Evolutionary conservation across 1,140 invertebrate genomes (phyloP), one percentile per base, ranked within the genome.

Genomic region (Temnothorax longispinosus): DNA sequence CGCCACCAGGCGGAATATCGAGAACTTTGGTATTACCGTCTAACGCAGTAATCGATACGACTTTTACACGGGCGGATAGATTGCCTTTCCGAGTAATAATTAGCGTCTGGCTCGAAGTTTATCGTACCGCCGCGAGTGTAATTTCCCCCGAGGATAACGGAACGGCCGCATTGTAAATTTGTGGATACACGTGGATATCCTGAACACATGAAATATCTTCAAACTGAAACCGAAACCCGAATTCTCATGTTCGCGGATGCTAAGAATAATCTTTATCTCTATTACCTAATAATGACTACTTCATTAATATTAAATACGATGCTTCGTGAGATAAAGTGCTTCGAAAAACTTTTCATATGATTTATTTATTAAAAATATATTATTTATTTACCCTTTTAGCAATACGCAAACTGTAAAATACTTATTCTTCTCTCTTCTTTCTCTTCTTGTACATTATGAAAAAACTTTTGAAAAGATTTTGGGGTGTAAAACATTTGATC

Each of bases 31-130:
- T 58, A 38, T 27, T 27, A 27, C 27, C n/a, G 21, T 74, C 27
- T 58, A 32, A 11, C 41, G 13, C 32, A 7, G 69, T 58, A 75
- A 60, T 84, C 80, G 67, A 75, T 75, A 38, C 11, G 80, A 84
- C 69, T 84, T 84, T 75, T 60, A 56, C 54, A 47, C 67, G 41
- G 58, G 13, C 69, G 44, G 69, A 74, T 84, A 84, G 69, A 84
- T 84, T 84, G 69, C 80, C 54, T 58, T 81, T 60, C 80, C 80
- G 80, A 54, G 38, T 75, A 74, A 84, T 84, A 84, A 84, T 84
- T 84, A 84, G 67, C 80, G 78, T 81, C 50, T 81, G 50, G 64
- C 69, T 47, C 54, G 41, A 84, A 84, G 80, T 84, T 84, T 84
- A 84, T 84, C 69, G 80, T 32, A 60, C 80, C 41, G 18, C 38